Percentiles rank a stretch among this genome's conserved stretches.
These are phyloP conservation scores for Dolomedes plantarius DNA, from an alignment of 2,888 invertebrate species.

Conservation along the genomic window DNA sequence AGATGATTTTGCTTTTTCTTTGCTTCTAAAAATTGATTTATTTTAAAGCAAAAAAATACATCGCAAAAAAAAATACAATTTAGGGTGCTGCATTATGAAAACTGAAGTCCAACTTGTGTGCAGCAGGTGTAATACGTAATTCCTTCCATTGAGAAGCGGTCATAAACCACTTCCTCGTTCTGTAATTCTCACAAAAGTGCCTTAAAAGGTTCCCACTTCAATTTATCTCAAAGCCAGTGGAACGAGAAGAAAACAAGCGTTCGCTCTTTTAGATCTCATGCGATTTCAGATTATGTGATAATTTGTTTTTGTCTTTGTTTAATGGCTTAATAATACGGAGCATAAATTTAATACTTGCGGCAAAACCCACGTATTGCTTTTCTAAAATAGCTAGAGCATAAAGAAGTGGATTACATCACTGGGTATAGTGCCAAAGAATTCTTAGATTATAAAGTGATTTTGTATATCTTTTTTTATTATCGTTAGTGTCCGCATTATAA, in stretches of 20 bases:
- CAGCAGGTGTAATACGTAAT: not conserved
- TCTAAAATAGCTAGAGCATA: no score
- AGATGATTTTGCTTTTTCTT: no score
- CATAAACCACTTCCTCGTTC: not conserved
- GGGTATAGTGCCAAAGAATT: no score
- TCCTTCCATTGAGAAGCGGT: not conserved
- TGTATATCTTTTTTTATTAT: no score
- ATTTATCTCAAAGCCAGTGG: not conserved
- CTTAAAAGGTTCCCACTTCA: not conserved
- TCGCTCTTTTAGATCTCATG: not conserved
- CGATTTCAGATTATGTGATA: not conserved
- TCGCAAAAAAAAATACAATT: no score
- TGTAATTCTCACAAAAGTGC: not conserved
- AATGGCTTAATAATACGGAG: slow-evolving; percentile 1
- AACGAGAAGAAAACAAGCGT: not conserved
- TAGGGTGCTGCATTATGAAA: no score
- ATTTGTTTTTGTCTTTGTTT: not conserved
- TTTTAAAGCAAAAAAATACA: no score
- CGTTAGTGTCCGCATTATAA: no score
- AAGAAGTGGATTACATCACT: no score
- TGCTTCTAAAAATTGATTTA: no score
- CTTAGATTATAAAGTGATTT: no score
- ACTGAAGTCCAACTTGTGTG: no score
- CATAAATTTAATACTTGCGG: not conserved
- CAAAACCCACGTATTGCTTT: not conserved